phyloP scores from a whole-genome alignment of 2,888 invertebrate species.

The Coelogynopora nodosa region DNA sequence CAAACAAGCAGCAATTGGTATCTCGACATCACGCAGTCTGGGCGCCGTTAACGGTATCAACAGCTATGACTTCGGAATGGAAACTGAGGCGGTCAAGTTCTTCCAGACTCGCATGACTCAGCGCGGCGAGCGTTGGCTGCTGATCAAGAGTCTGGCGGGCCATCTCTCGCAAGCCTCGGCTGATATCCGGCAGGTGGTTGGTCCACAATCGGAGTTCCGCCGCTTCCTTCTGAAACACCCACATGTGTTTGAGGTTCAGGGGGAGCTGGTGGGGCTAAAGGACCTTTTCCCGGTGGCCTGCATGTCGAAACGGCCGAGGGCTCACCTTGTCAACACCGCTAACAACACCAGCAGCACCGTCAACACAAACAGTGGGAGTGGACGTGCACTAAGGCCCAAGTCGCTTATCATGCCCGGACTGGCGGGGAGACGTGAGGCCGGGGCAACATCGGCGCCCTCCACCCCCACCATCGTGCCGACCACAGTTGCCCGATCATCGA shows the following conservation, averaged over 20 bases:
- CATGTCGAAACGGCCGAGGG: not conserved
- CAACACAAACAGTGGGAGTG: not conserved
- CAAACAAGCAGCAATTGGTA: not conserved
- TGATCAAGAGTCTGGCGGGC: constrained; percentile 88
- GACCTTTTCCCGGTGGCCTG: constrained; percentile 41
- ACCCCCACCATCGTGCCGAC: constrained; percentile 38
- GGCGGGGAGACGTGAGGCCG: not conserved
- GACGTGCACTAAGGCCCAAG: constrained; percentile 34
- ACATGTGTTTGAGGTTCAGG: constrained; percentile 60
- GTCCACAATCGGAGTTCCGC: constrained; percentile 57
- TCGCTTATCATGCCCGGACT: constrained; percentile 43
- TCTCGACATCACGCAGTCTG: not conserved
- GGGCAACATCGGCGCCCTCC: constrained; percentile 44
- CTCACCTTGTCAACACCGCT: not conserved
- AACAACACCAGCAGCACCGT: constrained; percentile 2
- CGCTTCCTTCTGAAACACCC: constrained; percentile 60
- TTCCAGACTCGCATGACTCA: constrained; percentile 87
- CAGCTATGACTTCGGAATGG: constrained; percentile 61
- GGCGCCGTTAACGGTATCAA: not conserved
- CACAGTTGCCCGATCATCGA: constrained; percentile 21
- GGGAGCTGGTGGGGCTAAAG: constrained; percentile 57
- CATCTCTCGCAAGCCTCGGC: constrained; percentile 92
- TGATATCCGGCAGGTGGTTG: constrained; percentile 72
- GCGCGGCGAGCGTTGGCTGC: constrained; percentile 92
- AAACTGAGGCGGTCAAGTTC: constrained; percentile 92